A percentile compares a stretch with the other conserved stretches of the same genome.
Conservation (phyloP, 1,140 invertebrate species). For the Papilio machaon region DNA sequence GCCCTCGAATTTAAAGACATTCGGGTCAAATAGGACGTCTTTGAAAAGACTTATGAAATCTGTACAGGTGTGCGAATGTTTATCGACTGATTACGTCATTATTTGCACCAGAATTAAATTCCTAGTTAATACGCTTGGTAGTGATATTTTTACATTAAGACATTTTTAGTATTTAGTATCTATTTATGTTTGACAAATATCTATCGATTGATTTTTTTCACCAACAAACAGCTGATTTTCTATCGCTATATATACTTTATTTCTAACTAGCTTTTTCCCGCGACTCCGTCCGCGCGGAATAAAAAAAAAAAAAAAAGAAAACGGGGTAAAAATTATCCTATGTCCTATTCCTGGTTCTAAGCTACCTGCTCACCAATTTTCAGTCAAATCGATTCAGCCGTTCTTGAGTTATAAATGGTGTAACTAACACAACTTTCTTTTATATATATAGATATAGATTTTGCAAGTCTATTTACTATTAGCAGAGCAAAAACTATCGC, state of each 20-base stretch:
- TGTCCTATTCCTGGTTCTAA: too few relatives aligned
- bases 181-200: not conserved
- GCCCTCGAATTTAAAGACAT: conserved; percentile 50
- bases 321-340: too few relatives aligned
- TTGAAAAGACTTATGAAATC: conserved; percentile 66
- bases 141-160: conserved; percentile 24
- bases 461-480: not conserved
- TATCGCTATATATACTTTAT: not conserved
- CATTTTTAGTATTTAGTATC: conserved; percentile 33
- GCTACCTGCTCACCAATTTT: too few relatives aligned
- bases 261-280: too few relatives aligned
- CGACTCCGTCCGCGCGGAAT: too few relatives aligned
- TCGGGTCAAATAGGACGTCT: conserved; percentile 63
- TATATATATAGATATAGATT: too few relatives aligned
- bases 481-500: not conserved
- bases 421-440: too few relatives aligned
- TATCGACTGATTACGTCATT: conserved; percentile 61
- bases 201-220: not conserved
- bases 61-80: conserved; percentile 65
- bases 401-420: too few relatives aligned
- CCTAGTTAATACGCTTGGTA: conserved; percentile 21
- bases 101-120: conserved; percentile 47
- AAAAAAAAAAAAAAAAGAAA: too few relatives aligned
- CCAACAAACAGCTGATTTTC: not conserved
- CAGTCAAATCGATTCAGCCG: too few relatives aligned